Evolutionary conservation across 2,797 vertebrate species (phyloP), one percentile per base, ranked within the genome.

Genomic region (Huso huso): DNA sequence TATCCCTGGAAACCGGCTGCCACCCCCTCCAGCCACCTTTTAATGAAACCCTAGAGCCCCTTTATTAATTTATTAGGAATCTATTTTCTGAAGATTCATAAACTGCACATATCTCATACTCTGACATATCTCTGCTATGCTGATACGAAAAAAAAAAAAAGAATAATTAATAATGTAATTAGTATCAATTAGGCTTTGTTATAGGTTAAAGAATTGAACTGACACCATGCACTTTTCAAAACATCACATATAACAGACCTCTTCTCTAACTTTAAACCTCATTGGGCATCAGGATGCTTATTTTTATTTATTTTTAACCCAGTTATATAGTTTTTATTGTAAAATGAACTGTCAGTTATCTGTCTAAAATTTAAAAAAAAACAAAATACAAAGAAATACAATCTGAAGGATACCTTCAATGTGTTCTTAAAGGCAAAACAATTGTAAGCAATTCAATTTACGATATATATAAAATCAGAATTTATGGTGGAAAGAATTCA

Each of bases 1-100:
- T 93, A 89, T 92, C 90, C 87, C 86, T 89, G 87, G 88, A 90
- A 91, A 93, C 87, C 85, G 86, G 81, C 87, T 88, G 83, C 83
- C 86, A 87, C 87, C 86, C 89, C 92, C 92, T 92, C 89, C 87
- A 93, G 92, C 88, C 90, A 92, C 89, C 91, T 93, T 94, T 94
- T 94, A 94, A 94, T 94, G 92, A 94, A 93, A 92, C 91, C 90
- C 91, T 81, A 88, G 90, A 91, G 91, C 86, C 89, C 88, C 86
- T 88, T 91, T 91, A 91, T 92, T 91, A 91, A 92, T 92, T 91
- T 91, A 92, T 92, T 89, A 91, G 87, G 86, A 88, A 89, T 90
- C 90, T 90, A 90, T 90, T 91, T 92, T 92, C 84, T 82, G 86
- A 90, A 87, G 90, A 89, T 89, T 92, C 90, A 92, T 91, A 92